Base-by-base conservation (phyloP, 2,888 invertebrate species). In the Trypoxylon attenuatum region DNA sequence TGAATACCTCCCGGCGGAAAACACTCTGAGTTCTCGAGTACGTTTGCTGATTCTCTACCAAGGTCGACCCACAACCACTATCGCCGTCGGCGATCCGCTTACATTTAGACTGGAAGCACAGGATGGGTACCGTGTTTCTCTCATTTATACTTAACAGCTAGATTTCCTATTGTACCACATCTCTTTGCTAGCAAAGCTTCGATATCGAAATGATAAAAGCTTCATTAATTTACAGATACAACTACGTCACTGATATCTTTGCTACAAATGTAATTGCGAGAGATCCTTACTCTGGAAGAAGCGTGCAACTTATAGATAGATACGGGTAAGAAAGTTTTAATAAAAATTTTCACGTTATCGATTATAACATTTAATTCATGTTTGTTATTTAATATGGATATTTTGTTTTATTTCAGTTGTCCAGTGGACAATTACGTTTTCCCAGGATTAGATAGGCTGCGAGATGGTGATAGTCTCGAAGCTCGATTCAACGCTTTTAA, bases 401-500 rank as follows among this genome's bases (percentile, higher is more conserved):
- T 4, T 10, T 29, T 29, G 18, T 51, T 13, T 23, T 33, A 2
- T 6, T 84, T 25, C 80, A 96, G 96, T 27, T 97, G 96, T 80
- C 96, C 96, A 0, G 95, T 96, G 0, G 96, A 96, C 87, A 94
- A 94, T 15, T 96, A 94, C 82, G 96, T 97, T 0, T 97, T 97
- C 89, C 96, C 96, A 0, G 95, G 96, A 82, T 86, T 97, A 74
- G 96, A 96, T 83, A 92, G 94, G 81, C 91, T 95, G 0, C 91
- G 96, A 19, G 95, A 91, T 78, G 94, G 95, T 0, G 96, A 96
- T 82, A 95, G 94, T 2, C 88, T 97, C 52, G 96, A 96, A 88
- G 96, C 96, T 0, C 90, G 96, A 79, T 97, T 97, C 86, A 96
- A 96, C 86, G 96, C 96, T 0, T 97, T 96, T 84, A 97, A 96